Conservation (phyloP, 1,140 invertebrate genomes). For the Drosophila quadrilineata region DNA sequence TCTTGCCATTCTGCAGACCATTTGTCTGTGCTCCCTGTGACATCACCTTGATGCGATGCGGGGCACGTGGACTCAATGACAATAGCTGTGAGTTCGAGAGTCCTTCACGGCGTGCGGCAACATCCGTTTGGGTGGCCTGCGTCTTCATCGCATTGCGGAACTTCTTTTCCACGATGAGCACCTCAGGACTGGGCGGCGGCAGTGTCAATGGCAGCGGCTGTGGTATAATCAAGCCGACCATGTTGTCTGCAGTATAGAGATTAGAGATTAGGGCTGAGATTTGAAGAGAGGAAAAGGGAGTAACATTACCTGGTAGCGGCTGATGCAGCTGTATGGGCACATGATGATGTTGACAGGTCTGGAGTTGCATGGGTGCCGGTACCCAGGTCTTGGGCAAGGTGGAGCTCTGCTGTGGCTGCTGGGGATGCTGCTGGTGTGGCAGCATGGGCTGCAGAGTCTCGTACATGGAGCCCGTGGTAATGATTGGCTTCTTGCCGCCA, state of each 20-base stretch:
- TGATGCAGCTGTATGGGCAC: slow-evolving; percentile 70
- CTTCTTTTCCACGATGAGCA: slow-evolving; percentile 85
- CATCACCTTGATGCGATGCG: slow-evolving; percentile 91
- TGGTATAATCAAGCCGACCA: slow-evolving; percentile 63
- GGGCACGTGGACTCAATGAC: slow-evolving; percentile 88
- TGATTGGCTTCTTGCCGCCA: slow-evolving; percentile 84
- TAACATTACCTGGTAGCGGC: slow-evolving; percentile 45
- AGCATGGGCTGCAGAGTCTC: slow-evolving; percentile 65
- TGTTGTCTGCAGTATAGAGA: slow-evolving; percentile 41
- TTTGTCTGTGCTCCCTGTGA: slow-evolving; percentile 94
- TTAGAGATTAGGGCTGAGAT: background rate
- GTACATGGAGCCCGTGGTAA: slow-evolving; percentile 64
- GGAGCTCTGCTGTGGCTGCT: slow-evolving; percentile 38
- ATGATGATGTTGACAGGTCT: slow-evolving; percentile 70
- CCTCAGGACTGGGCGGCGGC: slow-evolving; percentile 67
- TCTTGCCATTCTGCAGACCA: slow-evolving; percentile 86
- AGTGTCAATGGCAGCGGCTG: slow-evolving; percentile 49
- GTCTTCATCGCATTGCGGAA: slow-evolving; percentile 94
- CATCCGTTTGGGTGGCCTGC: slow-evolving; percentile 95
- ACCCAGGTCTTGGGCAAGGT: slow-evolving; percentile 61
- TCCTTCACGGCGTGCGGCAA: slow-evolving; percentile 83
- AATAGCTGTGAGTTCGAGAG: slow-evolving; percentile 86
- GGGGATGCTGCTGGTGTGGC: slow-evolving; percentile 31
- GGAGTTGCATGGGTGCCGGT: slow-evolving; percentile 47
- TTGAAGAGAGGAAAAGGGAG: rapidly evolving